A percentile compares a stretch with the other conserved stretches of the same genome.
phyloP scores from a whole-genome alignment of 2,888 invertebrate genomes.

The Phlogophora meticulosa region DNA sequence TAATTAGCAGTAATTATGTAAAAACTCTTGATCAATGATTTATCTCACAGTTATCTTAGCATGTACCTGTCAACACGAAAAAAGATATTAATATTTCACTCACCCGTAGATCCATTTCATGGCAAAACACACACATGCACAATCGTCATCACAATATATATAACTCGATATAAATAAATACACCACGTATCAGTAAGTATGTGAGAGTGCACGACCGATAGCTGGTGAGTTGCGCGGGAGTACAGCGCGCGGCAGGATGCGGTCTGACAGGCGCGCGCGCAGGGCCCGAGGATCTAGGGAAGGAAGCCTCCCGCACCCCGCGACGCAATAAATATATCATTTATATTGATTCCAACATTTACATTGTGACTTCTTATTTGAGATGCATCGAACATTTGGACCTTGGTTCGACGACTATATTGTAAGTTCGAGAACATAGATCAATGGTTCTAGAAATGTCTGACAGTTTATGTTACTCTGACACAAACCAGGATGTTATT shows the following conservation, averaged over 20 bases:
- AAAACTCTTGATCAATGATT: too few relatives aligned
- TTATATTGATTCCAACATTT: conserved; percentile 44
- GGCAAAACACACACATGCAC: conserved; percentile 74
- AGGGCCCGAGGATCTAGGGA: conserved; percentile 50
- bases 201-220: conserved; percentile 55
- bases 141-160: conserved; percentile 67
- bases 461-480: conserved; percentile 9
- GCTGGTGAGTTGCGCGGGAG: conserved; percentile 58
- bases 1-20: too few relatives aligned
- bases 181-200: conserved; percentile 56
- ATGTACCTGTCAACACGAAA: conserved; percentile 10
- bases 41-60: conserved; percentile 8
- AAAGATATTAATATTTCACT: conserved; percentile 59
- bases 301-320: conserved; percentile 56
- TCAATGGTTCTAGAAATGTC: conserved; percentile 16
- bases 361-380: conserved; percentile 21
- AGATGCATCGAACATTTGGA: conserved; percentile 12
- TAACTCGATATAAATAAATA: conserved; percentile 55
- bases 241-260: conserved; percentile 69
- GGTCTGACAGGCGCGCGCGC: conserved; percentile 63
- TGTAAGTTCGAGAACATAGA: conserved; percentile 13
- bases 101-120: conserved; percentile 85
- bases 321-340: conserved; percentile 50
- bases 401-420: conserved; percentile 6
- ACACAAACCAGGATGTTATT: conserved; percentile 43